Percentiles rank a stretch among this genome's conserved stretches.
phyloP scores from a whole-genome alignment of 35 echinoderm and acorn worm species.

The Anneissia japonica region DNA sequence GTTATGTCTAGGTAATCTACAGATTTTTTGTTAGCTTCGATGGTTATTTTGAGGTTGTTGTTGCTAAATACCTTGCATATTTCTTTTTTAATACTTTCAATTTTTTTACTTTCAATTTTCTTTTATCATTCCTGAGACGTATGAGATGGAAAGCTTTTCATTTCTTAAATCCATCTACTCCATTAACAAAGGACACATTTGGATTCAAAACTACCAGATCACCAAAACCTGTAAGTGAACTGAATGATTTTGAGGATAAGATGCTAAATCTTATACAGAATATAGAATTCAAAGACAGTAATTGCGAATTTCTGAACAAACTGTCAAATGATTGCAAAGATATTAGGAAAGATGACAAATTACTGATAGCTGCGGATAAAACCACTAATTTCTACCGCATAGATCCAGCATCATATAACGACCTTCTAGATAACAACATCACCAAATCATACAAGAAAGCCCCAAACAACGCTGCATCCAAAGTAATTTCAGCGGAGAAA shows the following conservation, averaged over 20 bases:
- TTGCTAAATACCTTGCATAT: too few species aligned
- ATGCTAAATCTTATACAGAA: conserved; percentile 28
- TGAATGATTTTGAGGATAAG: conserved; percentile 33
- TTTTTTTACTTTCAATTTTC: too few species aligned
- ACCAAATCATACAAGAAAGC: conserved; percentile 19
- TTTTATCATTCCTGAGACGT: too few species aligned
- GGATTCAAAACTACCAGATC: conserved; percentile 27
- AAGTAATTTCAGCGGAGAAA: too few species aligned
- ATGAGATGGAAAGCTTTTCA: too few species aligned
- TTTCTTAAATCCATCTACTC: too few species aligned
- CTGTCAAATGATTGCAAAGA: background rate
- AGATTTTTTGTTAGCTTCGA: too few species aligned
- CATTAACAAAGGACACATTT: conserved; percentile 24
- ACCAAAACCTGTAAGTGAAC: conserved; percentile 14
- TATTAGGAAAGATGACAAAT: conserved; percentile 18
- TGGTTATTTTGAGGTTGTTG: too few species aligned
- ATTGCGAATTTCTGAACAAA: conserved; percentile 7
- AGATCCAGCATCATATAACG: background rate
- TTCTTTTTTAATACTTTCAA: too few species aligned
- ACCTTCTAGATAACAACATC: conserved; percentile 21
- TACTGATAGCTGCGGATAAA: too few species aligned
- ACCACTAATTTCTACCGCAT: conserved; percentile 26
- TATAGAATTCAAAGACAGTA: conserved; percentile 6
- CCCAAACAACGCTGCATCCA: too few species aligned
- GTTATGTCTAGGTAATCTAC: too few species aligned